Evolutionary conservation across 2,113 vertebrate species (phyloP).

Genomic region (Nettapus auritus): DNA sequence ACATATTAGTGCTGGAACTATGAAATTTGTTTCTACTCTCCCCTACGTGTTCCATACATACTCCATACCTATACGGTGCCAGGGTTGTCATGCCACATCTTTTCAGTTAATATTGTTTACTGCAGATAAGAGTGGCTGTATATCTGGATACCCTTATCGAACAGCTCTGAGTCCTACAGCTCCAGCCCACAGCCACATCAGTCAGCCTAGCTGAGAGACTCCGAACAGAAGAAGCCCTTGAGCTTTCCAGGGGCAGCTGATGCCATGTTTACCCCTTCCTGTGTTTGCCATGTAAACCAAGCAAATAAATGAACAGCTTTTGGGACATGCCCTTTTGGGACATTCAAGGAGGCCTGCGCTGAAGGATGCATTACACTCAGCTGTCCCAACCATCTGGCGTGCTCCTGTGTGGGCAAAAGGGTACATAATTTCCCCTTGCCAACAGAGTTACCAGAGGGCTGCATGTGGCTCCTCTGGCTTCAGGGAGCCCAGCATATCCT

Average conservation of each 20-base stretch:
- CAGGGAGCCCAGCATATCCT: neutral
- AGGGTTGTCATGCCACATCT: neutral
- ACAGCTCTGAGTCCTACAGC: neutral
- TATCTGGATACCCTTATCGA: neutral
- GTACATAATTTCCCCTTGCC: neutral
- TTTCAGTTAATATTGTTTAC: neutral
- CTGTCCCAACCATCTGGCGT: neutral
- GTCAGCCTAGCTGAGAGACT: neutral
- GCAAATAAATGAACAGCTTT: neutral
- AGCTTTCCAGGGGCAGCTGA: neutral
- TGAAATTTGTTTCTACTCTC: neutral
- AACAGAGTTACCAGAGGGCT: neutral
- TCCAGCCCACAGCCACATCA: neutral
- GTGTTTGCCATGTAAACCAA: neutral
- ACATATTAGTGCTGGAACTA: neutral
- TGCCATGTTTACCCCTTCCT: neutral
- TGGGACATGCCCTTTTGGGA: neutral
- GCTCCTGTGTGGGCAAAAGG: neutral
- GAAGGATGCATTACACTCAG: neutral
- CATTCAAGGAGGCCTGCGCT: neutral
- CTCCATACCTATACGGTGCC: neutral
- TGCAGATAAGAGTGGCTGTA: neutral
- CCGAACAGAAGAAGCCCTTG: neutral
- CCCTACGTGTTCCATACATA: neutral
- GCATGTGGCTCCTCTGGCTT: neutral